These are phyloP conservation scores for Momotus momota DNA, from an alignment of 2,797 vertebrate genomes.

Conservation along the genomic window DNA sequence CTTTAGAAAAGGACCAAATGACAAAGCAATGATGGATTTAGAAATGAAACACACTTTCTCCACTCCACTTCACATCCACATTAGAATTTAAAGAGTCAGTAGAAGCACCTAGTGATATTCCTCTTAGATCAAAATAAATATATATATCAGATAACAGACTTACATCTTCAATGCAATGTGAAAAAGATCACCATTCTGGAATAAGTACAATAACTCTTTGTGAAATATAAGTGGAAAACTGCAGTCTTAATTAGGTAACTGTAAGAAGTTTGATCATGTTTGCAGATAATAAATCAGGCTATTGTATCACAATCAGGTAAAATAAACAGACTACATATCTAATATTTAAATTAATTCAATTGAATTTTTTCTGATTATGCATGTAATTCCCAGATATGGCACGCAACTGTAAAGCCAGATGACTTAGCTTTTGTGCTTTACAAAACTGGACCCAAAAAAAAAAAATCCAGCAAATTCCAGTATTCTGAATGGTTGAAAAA, in stretches of 20 bases:
- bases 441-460: neutral
- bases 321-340: neutral
- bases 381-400: neutral
- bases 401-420: neutral
- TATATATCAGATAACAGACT: neutral
- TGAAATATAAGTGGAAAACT: neutral
- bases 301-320: neutral
- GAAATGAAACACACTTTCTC: neutral
- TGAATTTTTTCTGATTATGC: slow-evolving; percentile 5
- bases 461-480: neutral
- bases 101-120: neutral
- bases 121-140: neutral
- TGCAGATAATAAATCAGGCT: neutral
- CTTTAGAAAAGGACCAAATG: neutral
- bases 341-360: neutral
- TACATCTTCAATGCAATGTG: neutral
- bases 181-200: neutral
- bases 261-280: neutral
- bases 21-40: neutral
- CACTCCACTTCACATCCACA: neutral
- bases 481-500: neutral
- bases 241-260: slow-evolving; percentile 2
- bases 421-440: neutral
- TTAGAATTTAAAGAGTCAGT: neutral
- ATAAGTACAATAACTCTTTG: neutral